Percentiles rank a stretch among this genome's conserved stretches.
phyloP scores from a whole-genome alignment of 2,888 invertebrate genomes.

The Clostera curtula region DNA sequence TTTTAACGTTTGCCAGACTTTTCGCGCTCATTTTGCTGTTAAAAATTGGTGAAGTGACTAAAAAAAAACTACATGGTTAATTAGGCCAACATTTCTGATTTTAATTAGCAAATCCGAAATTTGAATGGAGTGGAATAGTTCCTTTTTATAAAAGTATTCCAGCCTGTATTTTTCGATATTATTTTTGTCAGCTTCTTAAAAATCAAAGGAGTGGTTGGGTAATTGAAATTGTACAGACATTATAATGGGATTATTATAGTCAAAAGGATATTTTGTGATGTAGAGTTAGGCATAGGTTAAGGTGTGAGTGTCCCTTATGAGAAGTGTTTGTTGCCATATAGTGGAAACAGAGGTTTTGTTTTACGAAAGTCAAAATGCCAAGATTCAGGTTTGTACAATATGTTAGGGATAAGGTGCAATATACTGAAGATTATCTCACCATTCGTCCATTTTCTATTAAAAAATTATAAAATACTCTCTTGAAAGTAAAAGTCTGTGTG shows the following conservation, averaged over 20 bases:
- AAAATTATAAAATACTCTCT: too few relatives aligned
- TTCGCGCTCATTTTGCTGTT: too few relatives aligned
- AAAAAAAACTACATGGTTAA: too few relatives aligned
- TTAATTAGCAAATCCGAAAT: too few relatives aligned
- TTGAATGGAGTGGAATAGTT: constrained; percentile 16
- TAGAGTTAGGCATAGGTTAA: constrained; percentile 38
- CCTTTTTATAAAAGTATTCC: constrained; percentile 11
- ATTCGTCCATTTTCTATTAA: constrained; percentile 7
- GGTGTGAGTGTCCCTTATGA: constrained; percentile 16
- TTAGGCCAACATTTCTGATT: too few relatives aligned
- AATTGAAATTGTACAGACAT: constrained; percentile 37
- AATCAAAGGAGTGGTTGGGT: constrained; percentile 13
- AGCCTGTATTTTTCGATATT: too few relatives aligned
- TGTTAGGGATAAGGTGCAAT: constrained; percentile 27
- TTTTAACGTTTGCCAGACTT: too few relatives aligned
- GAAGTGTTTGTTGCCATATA: constrained; percentile 7
- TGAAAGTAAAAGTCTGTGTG: too few relatives aligned
- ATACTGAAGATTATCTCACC: constrained; percentile 17
- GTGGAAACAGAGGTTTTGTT: not conserved
- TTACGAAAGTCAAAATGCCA: too few relatives aligned
- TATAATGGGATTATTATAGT: constrained; percentile 44
- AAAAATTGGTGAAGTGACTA: too few relatives aligned
- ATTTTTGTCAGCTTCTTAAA: too few relatives aligned
- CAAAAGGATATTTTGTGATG: constrained; percentile 55
- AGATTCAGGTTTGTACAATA: constrained; percentile 9